Conservation (phyloP, 2,797 vertebrate species). For the Graptemys geographica region DNA sequence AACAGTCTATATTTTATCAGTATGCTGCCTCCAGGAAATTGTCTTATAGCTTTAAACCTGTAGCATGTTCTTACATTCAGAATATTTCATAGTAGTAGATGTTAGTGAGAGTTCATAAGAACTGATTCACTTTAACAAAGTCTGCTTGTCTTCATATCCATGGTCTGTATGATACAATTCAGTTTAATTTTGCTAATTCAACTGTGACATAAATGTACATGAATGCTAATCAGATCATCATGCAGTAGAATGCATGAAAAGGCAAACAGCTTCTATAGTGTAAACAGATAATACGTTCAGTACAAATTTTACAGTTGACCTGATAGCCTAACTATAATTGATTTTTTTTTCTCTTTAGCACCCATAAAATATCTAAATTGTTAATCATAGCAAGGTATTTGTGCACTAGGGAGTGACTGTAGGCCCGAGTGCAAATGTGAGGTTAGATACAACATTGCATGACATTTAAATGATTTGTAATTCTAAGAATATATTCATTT, state of each 20-base stretch:
- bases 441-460: background rate
- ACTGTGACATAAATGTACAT: background rate
- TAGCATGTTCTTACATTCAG: background rate
- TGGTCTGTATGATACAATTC: background rate
- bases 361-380: background rate
- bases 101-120: background rate
- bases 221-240: background rate
- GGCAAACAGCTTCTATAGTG: background rate
- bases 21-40: background rate
- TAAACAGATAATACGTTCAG: background rate
- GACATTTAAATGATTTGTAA: background rate
- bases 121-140: background rate
- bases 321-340: background rate
- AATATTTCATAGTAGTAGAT: background rate
- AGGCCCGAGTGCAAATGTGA: background rate
- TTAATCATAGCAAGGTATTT: background rate
- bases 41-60: background rate
- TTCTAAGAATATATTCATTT: background rate
- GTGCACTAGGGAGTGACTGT: background rate
- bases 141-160: background rate
- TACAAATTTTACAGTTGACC: background rate
- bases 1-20: background rate
- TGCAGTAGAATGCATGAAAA: background rate
- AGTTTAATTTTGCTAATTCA: background rate
- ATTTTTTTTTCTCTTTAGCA: background rate